Percentiles rank a stretch among this genome's conserved stretches.
Evolutionary conservation across 2,113 vertebrate genomes (phyloP).

Genomic region (Neogale vison): DNA sequence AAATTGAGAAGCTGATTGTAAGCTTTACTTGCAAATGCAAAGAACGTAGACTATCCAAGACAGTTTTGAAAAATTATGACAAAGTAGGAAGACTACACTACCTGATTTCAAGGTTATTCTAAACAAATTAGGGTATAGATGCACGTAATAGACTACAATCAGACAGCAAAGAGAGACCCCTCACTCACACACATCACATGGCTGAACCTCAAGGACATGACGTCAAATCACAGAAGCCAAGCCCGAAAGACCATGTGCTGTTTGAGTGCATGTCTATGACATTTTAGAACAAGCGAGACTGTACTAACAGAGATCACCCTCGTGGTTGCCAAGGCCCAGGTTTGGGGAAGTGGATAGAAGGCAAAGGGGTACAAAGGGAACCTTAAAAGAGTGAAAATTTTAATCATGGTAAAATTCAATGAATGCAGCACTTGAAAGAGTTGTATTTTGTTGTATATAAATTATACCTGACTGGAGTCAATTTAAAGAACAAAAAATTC

Average conservation of each 20-base stretch:
- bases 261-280: background rate
- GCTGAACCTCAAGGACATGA: background rate
- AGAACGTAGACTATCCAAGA: background rate
- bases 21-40: background rate
- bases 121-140: fast-evolving
- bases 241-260: fast-evolving
- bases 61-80: background rate
- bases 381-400: background rate
- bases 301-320: background rate
- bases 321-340: background rate
- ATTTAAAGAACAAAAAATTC: background rate
- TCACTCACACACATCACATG: background rate
- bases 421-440: background rate
- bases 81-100: background rate
- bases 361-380: background rate
- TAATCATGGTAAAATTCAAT: background rate
- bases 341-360: background rate
- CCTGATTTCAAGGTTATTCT: background rate
- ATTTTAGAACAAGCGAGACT: background rate
- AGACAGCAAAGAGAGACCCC: no score
- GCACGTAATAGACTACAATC: fast-evolving
- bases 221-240: background rate
- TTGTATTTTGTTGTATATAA: background rate
- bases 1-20: background rate
- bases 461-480: background rate